phyloP scores from a whole-genome alignment of 2,797 vertebrate species.

The Periparus ater region DNA sequence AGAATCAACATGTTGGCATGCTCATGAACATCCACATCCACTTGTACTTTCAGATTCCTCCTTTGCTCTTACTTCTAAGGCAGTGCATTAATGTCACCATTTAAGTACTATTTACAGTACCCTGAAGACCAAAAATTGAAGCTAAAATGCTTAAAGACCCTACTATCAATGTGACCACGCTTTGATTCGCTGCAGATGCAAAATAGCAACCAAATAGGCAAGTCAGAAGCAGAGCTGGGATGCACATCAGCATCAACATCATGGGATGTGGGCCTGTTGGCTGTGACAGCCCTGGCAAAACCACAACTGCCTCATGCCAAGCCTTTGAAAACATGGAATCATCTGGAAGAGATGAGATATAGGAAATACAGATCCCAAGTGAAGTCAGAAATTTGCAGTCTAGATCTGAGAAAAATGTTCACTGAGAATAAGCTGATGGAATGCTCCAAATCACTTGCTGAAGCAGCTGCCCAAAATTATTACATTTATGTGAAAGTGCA shows the following conservation, averaged over 20 bases:
- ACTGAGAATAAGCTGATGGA: not conserved
- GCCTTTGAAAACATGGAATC: not conserved
- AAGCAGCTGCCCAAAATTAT: not conserved
- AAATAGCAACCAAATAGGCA: not conserved
- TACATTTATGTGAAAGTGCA: not conserved
- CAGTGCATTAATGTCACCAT: not conserved
- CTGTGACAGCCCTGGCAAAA: not conserved
- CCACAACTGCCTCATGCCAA: not conserved
- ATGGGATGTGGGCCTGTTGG: too few relatives aligned
- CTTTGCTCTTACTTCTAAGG: not conserved
- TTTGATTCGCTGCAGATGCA: not conserved
- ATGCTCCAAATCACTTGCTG: not conserved
- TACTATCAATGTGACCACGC: not conserved
- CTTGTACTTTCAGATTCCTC: not conserved
- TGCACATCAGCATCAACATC: not conserved
- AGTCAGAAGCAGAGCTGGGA: not conserved
- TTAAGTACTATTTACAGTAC: not conserved
- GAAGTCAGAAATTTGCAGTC: not conserved
- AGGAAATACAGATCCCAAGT: not conserved
- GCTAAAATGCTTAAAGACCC: not conserved
- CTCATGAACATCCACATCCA: not conserved
- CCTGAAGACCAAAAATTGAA: not conserved
- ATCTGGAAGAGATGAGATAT: not conserved
- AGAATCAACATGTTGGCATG: not conserved
- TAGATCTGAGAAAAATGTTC: not conserved